Base-by-base conservation (phyloP, 2,113 vertebrate species). In the Zapus hudsonius region DNA sequence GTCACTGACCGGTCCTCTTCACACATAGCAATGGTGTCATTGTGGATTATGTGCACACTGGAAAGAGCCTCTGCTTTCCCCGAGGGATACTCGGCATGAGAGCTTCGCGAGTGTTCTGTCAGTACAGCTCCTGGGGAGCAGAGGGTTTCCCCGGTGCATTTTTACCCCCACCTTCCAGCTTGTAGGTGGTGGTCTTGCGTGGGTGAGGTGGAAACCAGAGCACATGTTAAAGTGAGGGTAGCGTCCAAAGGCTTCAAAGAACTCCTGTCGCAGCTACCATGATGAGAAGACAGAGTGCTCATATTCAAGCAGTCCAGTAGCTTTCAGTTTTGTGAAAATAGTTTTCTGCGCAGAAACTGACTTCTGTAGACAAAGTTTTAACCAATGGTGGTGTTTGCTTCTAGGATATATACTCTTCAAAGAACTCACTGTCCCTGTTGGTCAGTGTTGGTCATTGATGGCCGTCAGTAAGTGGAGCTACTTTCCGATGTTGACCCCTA, bases 301-400 rank as follows among this genome's bases (percentile, higher is more conserved):
- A 98, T 99, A 99, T 98, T 98, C 98, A 98, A 98, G 96, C 98
- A 97, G 95, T 98, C 98, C 97, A 98, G 96, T 98, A 97, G 98
- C 98, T 98, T 98, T 98, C 98, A 98, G 98, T 98, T 98, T 98
- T 98, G 97, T 98, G 97, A 97, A 97, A 95, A 98, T 98, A 98
- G 98, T 96, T 98, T 97, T 97, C 95, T 97, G 98, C 97, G 98
- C 98, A 98, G 98, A 98, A 98, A 98, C 98, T 98, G 98, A 98
- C 97, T 98, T 98, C 97, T 97, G 98, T 98, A 98, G 97, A 96
- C 97, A 97, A 98, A 97, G 98, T 98, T 99, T 99, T 98, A 98
- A 98, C 98, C 98, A 98, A 97, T 98, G 98, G 98, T 97, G 98
- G 98, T 98, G 98, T 98, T 98, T 98, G 98, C 98, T 97, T 98